These are phyloP conservation scores for Microtus pennsylvanicus DNA, from an alignment of 2,113 vertebrate genomes.

Conservation along the genomic window DNA sequence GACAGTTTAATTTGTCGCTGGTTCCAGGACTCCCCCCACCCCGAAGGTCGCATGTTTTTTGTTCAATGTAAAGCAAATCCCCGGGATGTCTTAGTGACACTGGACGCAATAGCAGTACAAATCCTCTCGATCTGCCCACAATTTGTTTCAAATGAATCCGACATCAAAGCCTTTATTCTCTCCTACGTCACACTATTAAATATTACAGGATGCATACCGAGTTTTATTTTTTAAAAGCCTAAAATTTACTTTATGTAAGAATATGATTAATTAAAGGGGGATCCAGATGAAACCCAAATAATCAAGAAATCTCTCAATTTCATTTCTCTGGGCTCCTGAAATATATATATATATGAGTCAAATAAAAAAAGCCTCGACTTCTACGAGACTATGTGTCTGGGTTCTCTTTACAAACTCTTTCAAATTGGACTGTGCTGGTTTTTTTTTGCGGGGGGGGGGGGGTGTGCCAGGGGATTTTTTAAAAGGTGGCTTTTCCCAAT, in stretches of 20 bases:
- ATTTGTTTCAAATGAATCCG: slow-evolving; percentile 67
- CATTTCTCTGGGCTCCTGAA: slow-evolving; percentile 17
- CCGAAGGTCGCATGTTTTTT: background rate
- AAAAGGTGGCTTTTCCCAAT: slow-evolving; percentile 68
- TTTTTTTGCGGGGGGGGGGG: background rate
- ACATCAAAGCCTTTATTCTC: slow-evolving; percentile 65
- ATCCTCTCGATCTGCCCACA: slow-evolving; percentile 47
- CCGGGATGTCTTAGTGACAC: slow-evolving; percentile 44
- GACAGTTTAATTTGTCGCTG: slow-evolving; percentile 16
- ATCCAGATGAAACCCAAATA: slow-evolving; percentile 36
- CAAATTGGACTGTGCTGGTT: slow-evolving; percentile 37
- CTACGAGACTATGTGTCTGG: slow-evolving; percentile 55
- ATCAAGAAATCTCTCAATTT: background rate
- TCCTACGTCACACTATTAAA: slow-evolving; percentile 66
- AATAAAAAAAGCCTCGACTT: slow-evolving; percentile 58
- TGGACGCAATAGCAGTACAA: background rate
- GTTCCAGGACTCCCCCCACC: background rate
- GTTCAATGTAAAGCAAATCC: slow-evolving; percentile 23
- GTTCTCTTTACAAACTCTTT: slow-evolving; percentile 63
- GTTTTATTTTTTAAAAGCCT: slow-evolving; percentile 39
- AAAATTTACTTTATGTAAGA: slow-evolving; percentile 60
- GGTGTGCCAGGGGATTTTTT: background rate
- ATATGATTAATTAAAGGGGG: slow-evolving; percentile 1
- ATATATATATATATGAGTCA: slow-evolving; percentile 27
- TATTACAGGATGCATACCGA: slow-evolving; percentile 23